phyloP scores from a whole-genome alignment of 2,888 invertebrate species.

The Blastobasis adustella region DNA sequence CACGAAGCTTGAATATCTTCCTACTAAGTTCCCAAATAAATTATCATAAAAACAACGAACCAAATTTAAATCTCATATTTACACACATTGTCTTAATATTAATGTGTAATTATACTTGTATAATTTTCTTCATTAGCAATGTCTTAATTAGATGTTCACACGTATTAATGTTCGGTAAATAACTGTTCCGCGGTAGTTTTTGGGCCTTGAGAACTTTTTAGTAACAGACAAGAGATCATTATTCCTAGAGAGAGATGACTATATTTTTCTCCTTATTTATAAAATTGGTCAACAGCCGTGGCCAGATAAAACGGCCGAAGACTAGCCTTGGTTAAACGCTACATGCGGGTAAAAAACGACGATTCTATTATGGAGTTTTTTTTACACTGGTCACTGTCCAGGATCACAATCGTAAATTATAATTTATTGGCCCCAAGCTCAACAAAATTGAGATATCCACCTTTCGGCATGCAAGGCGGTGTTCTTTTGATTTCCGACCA shows the following conservation, averaged over 20 bases:
- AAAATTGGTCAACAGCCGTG: slow-evolving; percentile 23
- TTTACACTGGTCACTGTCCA: slow-evolving; percentile 47
- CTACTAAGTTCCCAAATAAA: neutral
- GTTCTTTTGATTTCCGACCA: slow-evolving; percentile 42
- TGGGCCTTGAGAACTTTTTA: slow-evolving; percentile 1
- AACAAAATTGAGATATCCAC: slow-evolving; percentile 68
- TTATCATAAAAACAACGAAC: neutral
- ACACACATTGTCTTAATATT: neutral
- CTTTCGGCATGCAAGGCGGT: slow-evolving; percentile 52
- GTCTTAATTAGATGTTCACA: slow-evolving; percentile 18
- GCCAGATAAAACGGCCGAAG: slow-evolving; percentile 36
- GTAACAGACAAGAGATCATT: slow-evolving; percentile 15
- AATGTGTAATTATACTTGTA: slow-evolving; percentile 5
- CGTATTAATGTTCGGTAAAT: slow-evolving; percentile 1
- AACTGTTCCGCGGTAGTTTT: neutral
- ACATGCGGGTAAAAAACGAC: slow-evolving; percentile 65
- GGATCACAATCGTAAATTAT: slow-evolving; percentile 67
- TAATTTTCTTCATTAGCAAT: slow-evolving; percentile 9
- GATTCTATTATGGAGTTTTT: slow-evolving; percentile 64
- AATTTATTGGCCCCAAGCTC: slow-evolving; percentile 59
- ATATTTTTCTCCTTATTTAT: slow-evolving; percentile 27
- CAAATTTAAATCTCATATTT: neutral
- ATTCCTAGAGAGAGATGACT: slow-evolving; percentile 44
- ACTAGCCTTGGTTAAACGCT: slow-evolving; percentile 47
- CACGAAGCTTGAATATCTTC: too few species aligned